Conservation (phyloP, 92 coral and sea anemone species). For the Zoanthus gigantus region DNA sequence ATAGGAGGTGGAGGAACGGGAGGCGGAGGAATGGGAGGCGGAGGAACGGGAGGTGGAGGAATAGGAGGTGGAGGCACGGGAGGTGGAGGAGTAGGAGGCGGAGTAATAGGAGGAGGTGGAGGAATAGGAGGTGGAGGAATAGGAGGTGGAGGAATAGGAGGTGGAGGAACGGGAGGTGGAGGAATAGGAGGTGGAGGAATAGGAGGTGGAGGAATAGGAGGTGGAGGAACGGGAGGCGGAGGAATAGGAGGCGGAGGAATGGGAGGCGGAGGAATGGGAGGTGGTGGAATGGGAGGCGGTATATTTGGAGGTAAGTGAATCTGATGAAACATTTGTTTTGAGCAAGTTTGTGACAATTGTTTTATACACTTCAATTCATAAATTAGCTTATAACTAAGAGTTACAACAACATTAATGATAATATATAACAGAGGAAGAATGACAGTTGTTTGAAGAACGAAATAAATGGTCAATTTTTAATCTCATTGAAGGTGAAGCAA, state of each 20-base stretch:
- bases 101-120: background rate
- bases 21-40: slow-evolving; percentile 1
- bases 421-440: background rate
- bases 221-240: background rate
- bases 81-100: background rate
- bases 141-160: background rate
- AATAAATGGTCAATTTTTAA: background rate
- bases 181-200: background rate
- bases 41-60: background rate
- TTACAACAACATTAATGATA: background rate
- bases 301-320: slow-evolving; percentile 9
- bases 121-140: background rate
- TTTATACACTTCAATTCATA: background rate
- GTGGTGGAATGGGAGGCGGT: slow-evolving; percentile 9
- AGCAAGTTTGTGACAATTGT: background rate
- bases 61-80: background rate
- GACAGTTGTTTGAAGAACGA: background rate
- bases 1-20: slow-evolving; percentile 19
- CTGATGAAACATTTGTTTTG: background rate
- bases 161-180: background rate
- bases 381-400: background rate
- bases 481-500: background rate
- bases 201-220: background rate
- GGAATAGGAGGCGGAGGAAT: slow-evolving; percentile 12
- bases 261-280: background rate